Conservation (phyloP, 2,113 vertebrate genomes). For the Ursus arctos region DNA sequence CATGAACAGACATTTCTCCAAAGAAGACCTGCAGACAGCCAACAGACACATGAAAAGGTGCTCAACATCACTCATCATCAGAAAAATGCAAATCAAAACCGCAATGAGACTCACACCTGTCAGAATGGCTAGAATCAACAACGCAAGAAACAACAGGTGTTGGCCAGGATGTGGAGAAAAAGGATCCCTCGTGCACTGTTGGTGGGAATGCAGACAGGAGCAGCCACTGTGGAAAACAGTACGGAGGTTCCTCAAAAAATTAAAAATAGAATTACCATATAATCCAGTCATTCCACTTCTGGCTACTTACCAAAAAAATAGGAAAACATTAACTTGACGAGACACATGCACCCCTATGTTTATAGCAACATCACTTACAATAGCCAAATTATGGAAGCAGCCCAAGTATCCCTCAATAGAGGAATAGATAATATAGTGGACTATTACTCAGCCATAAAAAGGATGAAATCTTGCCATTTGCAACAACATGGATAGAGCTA, state of each 20-base stretch:
- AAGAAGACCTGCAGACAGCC: background rate
- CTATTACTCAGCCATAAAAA: background rate
- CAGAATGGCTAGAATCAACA: background rate
- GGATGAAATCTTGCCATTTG: background rate
- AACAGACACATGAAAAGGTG: background rate
- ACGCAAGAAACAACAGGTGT: background rate
- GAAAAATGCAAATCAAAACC: background rate
- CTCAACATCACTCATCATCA: background rate
- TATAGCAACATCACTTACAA: background rate
- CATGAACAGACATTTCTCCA: background rate
- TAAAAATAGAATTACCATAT: background rate
- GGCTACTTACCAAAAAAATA: background rate
- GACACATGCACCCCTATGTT: background rate
- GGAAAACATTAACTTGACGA: background rate
- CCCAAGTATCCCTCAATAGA: background rate
- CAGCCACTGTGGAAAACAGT: background rate
- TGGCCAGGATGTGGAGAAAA: background rate
- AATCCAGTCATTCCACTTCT: background rate
- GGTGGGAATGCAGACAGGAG: background rate
- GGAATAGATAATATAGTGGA: background rate
- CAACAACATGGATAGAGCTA: background rate
- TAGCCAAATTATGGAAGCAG: background rate
- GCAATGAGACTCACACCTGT: background rate
- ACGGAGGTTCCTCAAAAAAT: background rate
- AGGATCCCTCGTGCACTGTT: background rate